Percentiles rank a stretch among this genome's conserved stretches.
phyloP scores from a whole-genome alignment of 2,113 vertebrate species.

The Condylura cristata region DNA sequence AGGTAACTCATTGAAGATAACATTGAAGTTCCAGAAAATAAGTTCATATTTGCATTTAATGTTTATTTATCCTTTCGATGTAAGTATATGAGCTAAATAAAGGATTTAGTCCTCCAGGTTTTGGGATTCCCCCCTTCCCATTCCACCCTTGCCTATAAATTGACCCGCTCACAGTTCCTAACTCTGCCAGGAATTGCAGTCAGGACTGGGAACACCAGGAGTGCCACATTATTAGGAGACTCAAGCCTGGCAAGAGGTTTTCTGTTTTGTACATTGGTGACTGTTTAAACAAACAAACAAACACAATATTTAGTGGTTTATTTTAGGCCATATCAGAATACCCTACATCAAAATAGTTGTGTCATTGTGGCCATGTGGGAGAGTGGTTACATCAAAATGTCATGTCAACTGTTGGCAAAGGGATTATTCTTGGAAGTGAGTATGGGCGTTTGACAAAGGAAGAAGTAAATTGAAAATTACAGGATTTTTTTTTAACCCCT shows the following conservation, averaged over 20 bases:
- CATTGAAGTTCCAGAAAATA: slow-evolving; percentile 9
- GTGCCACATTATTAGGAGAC: not conserved
- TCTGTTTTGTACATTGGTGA: not conserved
- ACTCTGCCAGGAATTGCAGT: not conserved
- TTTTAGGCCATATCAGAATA: slow-evolving; percentile 41
- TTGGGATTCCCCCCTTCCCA: not conserved
- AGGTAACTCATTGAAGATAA: not conserved
- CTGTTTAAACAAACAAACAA: not conserved
- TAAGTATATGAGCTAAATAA: not conserved
- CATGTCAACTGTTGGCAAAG: slow-evolving; percentile 10
- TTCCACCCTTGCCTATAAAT: no score
- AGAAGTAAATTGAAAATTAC: slow-evolving; percentile 20
- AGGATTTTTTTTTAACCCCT: not conserved
- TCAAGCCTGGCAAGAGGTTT: not conserved
- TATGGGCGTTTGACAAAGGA: slow-evolving; percentile 37
- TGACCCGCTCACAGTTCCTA: no score
- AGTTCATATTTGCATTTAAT: not conserved
- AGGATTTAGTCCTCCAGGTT: not conserved
- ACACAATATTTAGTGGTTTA: not conserved
- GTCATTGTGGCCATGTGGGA: slow-evolving; percentile 29
- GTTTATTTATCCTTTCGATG: not conserved
- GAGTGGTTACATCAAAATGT: slow-evolving; percentile 27
- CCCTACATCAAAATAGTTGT: not conserved
- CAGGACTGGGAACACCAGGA: not conserved
- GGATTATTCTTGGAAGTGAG: slow-evolving; percentile 35